phyloP scores from a whole-genome alignment of 2,113 vertebrate species.

The Setophaga kirtlandii region DNA sequence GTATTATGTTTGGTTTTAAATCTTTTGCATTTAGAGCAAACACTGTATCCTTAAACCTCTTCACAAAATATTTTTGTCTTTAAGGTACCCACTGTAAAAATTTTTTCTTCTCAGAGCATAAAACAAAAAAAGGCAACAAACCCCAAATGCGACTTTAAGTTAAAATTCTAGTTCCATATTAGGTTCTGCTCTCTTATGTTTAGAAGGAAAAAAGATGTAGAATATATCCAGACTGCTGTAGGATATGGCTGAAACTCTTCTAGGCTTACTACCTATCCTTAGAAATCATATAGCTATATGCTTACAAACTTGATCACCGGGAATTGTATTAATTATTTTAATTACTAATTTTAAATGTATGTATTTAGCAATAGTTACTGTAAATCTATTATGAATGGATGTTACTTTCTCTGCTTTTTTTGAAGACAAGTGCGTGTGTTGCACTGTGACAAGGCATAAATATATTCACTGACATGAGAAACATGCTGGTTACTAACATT shows the following conservation, averaged over 20 bases:
- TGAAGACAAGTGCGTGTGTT: neutral
- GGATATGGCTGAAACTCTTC: neutral
- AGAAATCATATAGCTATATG: neutral
- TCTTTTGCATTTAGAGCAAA: neutral
- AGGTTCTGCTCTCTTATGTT: neutral
- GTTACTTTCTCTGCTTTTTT: neutral
- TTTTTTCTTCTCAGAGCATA: neutral
- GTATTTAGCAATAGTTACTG: neutral
- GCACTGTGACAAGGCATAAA: neutral
- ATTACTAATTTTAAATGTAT: neutral
- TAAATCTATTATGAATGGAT: neutral
- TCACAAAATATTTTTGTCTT: neutral
- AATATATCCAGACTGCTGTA: neutral
- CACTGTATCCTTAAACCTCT: neutral
- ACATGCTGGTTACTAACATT: neutral
- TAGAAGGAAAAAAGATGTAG: neutral
- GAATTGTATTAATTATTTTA: neutral
- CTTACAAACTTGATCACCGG: neutral
- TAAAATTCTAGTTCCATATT: neutral
- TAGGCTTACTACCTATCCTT: neutral
- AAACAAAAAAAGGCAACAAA: neutral
- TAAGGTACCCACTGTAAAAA: neutral
- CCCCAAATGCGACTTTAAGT: neutral
- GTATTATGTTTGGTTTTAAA: neutral
- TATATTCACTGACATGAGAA: neutral